Evolutionary conservation across 1,140 invertebrate genomes (phyloP).

Genomic region (Zaprionus nigranus): DNA sequence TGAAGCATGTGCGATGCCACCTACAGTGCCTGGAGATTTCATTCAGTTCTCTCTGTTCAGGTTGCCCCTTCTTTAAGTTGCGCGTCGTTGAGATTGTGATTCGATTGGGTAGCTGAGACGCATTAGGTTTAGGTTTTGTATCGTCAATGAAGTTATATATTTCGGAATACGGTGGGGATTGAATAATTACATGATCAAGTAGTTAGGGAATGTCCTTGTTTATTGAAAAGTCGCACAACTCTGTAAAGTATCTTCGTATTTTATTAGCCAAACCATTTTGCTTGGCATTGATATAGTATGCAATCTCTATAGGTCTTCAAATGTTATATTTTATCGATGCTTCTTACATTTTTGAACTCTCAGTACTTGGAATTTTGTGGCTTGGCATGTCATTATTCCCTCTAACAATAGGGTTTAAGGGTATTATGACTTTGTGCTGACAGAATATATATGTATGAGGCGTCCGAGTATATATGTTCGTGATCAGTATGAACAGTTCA

Average conservation of each 20-base stretch:
- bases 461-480: too few relatives aligned
- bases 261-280: neutral
- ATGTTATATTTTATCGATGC: neutral
- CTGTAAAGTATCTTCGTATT: neutral
- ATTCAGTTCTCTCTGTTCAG: constrained; percentile 32
- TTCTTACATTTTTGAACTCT: too few relatives aligned
- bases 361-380: too few relatives aligned
- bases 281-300: neutral
- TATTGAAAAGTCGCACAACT: neutral
- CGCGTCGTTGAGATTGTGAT: neutral
- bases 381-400: too few relatives aligned
- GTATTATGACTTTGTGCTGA: too few relatives aligned
- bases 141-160: neutral
- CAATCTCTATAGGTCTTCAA: too few relatives aligned
- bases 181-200: neutral
- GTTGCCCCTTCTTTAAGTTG: constrained; percentile 15
- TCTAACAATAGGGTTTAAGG: too few relatives aligned
- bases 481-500: too few relatives aligned
- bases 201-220: neutral
- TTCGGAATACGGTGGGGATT: neutral
- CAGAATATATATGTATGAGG: too few relatives aligned
- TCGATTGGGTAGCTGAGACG: neutral
- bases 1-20: constrained; percentile 51
- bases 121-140: neutral
- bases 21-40: constrained; percentile 33